phyloP scores from a whole-genome alignment of 2,113 vertebrate genomes.

The Rhea americana region DNA sequence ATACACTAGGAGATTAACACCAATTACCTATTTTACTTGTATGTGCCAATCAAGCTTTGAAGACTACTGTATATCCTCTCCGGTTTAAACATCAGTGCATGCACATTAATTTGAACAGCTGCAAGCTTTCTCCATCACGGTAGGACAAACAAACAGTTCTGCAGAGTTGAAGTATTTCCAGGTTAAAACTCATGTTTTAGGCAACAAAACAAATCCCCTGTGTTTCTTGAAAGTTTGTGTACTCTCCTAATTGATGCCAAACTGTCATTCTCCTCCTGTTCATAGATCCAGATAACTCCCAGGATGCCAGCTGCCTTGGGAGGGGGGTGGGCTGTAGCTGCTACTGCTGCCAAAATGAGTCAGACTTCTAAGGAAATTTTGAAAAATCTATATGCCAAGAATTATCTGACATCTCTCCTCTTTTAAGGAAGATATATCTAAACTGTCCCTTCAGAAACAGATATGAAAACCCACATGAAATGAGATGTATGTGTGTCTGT shows the following conservation, averaged over 20 bases:
- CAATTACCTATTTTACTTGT: slow-evolving; percentile 39
- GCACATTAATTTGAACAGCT: slow-evolving; percentile 24
- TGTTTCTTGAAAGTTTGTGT: slow-evolving; percentile 26
- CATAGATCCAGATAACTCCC: neutral
- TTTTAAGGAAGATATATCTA: neutral
- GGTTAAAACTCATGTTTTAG: neutral
- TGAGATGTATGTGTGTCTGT: no score
- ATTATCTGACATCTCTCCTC: neutral
- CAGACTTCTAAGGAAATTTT: slow-evolving; percentile 61
- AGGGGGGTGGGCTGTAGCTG: neutral
- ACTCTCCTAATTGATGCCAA: neutral
- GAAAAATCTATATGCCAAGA: slow-evolving; percentile 46
- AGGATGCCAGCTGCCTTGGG: neutral
- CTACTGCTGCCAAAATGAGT: slow-evolving; percentile 14
- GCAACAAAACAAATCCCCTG: slow-evolving; percentile 3
- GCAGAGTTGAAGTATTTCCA: neutral
- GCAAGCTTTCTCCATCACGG: slow-evolving; percentile 1
- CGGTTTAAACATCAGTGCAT: neutral
- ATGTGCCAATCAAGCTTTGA: slow-evolving; percentile 41
- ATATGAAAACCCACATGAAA: fast-evolving
- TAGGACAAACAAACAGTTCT: neutral
- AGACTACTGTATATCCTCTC: slow-evolving; percentile 9
- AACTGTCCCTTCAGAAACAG: neutral
- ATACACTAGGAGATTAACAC: slow-evolving; percentile 71
- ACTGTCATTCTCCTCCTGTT: slow-evolving; percentile 4